phyloP scores from a whole-genome alignment of 2,113 vertebrate species.

The Cervus canadensis region DNA sequence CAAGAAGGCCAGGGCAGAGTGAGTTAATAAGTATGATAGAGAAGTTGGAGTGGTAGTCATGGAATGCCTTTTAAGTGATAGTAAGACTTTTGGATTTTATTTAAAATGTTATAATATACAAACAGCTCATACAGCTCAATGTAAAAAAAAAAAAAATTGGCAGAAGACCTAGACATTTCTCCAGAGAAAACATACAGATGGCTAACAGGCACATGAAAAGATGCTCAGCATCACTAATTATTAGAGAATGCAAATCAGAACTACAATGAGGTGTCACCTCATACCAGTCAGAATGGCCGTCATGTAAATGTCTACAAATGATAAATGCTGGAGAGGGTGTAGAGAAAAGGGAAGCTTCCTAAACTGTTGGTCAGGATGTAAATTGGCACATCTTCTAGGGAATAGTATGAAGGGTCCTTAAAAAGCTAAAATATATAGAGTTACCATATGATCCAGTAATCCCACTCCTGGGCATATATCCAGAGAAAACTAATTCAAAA shows the following conservation, averaged over 20 bases:
- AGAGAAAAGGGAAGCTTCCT: background rate
- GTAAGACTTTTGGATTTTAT: background rate
- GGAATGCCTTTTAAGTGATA: background rate
- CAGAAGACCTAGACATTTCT: background rate
- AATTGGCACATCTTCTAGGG: background rate
- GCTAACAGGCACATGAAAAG: background rate
- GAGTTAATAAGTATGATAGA: background rate
- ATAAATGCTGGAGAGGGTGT: background rate
- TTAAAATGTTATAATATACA: background rate
- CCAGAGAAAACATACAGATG: background rate
- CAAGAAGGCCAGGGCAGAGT: background rate
- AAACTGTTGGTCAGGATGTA: background rate
- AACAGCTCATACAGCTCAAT: background rate
- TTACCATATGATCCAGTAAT: background rate
- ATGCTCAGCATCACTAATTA: background rate
- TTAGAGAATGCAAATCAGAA: background rate
- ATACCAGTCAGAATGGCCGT: background rate
- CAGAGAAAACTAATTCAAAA: background rate
- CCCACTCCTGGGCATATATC: background rate
- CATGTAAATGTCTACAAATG: background rate
- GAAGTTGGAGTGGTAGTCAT: background rate
- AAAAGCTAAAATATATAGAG: background rate
- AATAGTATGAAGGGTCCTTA: background rate
- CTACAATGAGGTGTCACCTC: background rate
- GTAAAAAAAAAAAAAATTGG: background rate